Evolutionary conservation across 2,113 vertebrate genomes (phyloP).

Genomic region (Helogale parvula): DNA sequence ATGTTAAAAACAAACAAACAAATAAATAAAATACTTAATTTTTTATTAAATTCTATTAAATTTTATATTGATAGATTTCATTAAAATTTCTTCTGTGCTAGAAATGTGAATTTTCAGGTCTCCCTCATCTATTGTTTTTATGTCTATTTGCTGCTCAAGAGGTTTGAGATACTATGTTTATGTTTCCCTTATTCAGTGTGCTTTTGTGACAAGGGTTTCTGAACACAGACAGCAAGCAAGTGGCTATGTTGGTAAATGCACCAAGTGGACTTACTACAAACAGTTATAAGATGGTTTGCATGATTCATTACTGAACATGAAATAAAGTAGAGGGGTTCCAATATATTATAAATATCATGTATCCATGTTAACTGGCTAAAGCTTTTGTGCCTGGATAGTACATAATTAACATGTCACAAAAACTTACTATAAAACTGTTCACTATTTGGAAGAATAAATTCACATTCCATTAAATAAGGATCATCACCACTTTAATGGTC

Average conservation of each 20-base stretch:
- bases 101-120: neutral
- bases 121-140: neutral
- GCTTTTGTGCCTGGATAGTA: slow-evolving; percentile 49
- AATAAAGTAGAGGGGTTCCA: neutral
- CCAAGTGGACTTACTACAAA: fast-evolving
- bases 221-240: neutral
- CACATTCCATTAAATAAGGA: slow-evolving; percentile 75
- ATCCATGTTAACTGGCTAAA: slow-evolving; percentile 53
- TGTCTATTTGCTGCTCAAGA: neutral
- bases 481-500: slow-evolving; percentile 70
- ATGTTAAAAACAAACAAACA: too few relatives aligned
- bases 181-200: neutral
- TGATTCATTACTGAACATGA: neutral
- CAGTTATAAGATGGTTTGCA: neutral
- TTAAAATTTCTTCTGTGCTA: neutral
- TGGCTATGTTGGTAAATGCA: neutral
- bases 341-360: neutral
- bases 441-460: slow-evolving; percentile 75
- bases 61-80: neutral
- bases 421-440: slow-evolving; percentile 60
- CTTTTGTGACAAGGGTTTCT: neutral
- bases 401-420: slow-evolving; percentile 74
- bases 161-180: neutral
- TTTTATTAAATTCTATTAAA: neutral
- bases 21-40: neutral